Conservation (phyloP, 2,113 vertebrate genomes). For the Tricholaema leucomelas region DNA sequence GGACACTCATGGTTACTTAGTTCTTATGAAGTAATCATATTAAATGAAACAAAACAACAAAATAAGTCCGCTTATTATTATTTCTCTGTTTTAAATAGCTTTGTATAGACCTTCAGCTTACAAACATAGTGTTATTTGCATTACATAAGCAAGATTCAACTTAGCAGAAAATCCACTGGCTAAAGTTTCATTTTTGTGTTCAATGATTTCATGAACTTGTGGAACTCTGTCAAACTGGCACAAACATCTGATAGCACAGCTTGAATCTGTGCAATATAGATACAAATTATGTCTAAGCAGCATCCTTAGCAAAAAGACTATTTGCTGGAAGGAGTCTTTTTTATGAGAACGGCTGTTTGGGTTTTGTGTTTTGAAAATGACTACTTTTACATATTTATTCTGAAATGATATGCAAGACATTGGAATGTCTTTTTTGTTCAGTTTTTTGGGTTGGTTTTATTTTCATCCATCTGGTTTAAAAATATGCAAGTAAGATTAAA, state of each 20-base stretch:
- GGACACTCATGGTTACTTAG: background rate
- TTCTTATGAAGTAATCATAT: background rate
- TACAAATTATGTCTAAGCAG: background rate
- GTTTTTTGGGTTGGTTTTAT: background rate
- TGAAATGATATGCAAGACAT: background rate
- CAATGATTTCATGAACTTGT: background rate
- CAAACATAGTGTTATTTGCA: background rate
- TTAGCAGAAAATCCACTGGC: background rate
- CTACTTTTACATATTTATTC: accelerated
- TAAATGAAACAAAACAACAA: background rate
- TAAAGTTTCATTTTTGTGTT: background rate
- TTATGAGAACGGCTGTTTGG: background rate
- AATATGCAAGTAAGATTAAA: background rate
- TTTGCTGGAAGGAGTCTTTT: background rate
- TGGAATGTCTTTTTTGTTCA: background rate
- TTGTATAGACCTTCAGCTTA: background rate
- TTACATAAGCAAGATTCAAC: background rate
- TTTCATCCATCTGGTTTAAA: background rate
- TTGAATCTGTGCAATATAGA: background rate
- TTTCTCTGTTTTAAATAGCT: background rate
- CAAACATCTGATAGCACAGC: background rate
- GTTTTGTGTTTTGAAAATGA: background rate
- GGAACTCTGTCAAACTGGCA: background rate
- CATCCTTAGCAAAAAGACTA: too few relatives aligned
- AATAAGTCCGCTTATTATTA: background rate